Base-by-base conservation (phyloP, 1,140 invertebrate species). In the Bombyx mandarina region DNA sequence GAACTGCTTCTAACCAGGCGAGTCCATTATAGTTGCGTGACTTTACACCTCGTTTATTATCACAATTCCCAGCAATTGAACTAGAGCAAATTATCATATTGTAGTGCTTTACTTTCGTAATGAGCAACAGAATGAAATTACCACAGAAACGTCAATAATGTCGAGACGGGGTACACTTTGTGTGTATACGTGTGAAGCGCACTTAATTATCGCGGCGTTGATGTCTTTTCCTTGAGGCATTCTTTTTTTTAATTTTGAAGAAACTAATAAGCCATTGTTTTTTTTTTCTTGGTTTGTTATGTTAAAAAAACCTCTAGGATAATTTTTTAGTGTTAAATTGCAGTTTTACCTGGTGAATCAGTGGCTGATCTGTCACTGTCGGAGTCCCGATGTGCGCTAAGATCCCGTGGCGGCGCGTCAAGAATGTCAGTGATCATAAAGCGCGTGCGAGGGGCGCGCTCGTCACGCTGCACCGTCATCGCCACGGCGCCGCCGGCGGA, bases 341-440 rank as follows among this genome's bases (percentile, higher is more conserved):
- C 42, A 51, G 10, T 8, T 51, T 62, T 18, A 83, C 76, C 82
- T 75, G 81, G 82, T 52, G 86, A 85, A 56, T 84, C 77, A 3
- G 83, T 85, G 9, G 79, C 78, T 6, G 84, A 82, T 53, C 83
- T 63, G 48, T 86, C 82, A 9, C 80, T 82, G 65, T 85, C 82
- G 43, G 80, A 84, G 65, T 86, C 84, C 46, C 81, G 65, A 58
- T 84, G 82, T 58, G 79, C 81, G 76, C 82, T 84, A 63, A 85
- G 77, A 69, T 85, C 81, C 52, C 82, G 69, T 35, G 88, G 82
- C 65, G 89, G 91, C 6, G 89, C 91, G 52, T 92, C 92, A 55
- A 94, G 84, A 57, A 94, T 94, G 66, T 94, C 93, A 49, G 92
- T 94, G 84, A 94, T 94, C 93, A 94, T 94, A 81, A 94, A 94